phyloP scores from a whole-genome alignment of 2,797 vertebrate genomes.

The Ptychobarbus kaznakovi region DNA sequence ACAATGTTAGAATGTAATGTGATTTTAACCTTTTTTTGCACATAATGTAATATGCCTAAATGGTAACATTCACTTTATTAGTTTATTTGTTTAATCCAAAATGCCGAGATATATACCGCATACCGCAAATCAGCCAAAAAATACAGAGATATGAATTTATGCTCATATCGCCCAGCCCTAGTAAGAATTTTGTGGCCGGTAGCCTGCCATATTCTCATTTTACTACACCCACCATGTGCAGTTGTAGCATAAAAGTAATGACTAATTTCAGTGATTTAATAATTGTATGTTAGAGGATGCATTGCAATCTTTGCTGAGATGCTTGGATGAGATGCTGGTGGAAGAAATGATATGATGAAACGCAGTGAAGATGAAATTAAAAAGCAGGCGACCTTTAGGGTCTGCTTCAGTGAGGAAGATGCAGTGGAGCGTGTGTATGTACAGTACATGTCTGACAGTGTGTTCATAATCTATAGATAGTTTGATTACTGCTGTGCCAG shows the following conservation, averaged over 20 bases:
- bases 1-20: too few relatives aligned
- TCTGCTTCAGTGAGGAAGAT: background rate
- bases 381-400: background rate
- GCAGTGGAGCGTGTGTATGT: slow-evolving; percentile 2
- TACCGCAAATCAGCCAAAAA: too few relatives aligned
- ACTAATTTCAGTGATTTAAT: background rate
- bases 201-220: background rate
- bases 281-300: background rate
- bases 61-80: too few relatives aligned
- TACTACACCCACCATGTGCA: background rate
- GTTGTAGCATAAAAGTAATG: background rate
- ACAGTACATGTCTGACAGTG: slow-evolving; percentile 29
- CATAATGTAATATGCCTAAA: too few relatives aligned
- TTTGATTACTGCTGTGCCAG: slow-evolving; percentile 6
- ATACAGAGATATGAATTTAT: too few relatives aligned
- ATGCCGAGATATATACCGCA: too few relatives aligned
- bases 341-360: background rate
- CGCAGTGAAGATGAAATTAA: background rate
- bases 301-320: background rate
- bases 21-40: too few relatives aligned
- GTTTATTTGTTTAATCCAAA: too few relatives aligned
- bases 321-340: background rate
- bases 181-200: background rate
- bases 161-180: too few relatives aligned
- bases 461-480: background rate